Percentiles rank a stretch among this genome's conserved stretches.
phyloP scores from a whole-genome alignment of 2,797 vertebrate genomes.

The Semaprochilodus insignis region DNA sequence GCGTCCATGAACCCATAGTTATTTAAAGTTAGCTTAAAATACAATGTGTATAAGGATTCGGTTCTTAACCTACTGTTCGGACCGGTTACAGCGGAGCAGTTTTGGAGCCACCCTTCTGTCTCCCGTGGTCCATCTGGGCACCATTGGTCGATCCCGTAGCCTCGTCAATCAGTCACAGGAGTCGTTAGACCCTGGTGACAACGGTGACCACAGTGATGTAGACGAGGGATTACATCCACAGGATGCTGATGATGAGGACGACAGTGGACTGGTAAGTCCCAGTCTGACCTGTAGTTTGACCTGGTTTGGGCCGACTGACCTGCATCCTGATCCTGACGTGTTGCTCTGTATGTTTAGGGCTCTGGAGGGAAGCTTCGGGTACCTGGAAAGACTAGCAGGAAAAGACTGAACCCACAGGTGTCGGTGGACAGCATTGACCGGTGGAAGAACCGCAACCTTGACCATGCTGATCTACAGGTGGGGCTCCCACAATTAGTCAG shows the following conservation, averaged over 20 bases:
- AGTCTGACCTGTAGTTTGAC: neutral
- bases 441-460: constrained; percentile 82
- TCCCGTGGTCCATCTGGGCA: constrained; percentile 81
- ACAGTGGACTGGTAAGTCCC: constrained; percentile 81
- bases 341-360: constrained; percentile 62
- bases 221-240: constrained; percentile 80
- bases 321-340: neutral
- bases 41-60: neutral
- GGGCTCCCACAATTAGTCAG: neutral
- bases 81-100: constrained; percentile 74
- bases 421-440: constrained; percentile 87
- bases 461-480: constrained; percentile 80
- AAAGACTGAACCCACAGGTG: constrained; percentile 87
- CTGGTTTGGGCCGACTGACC: neutral
- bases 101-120: constrained; percentile 81
- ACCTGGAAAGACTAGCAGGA: constrained; percentile 86
- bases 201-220: constrained; percentile 82
- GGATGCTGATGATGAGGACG: constrained; percentile 88
- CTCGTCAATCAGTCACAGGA: constrained; percentile 83
- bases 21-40: neutral
- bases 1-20: neutral
- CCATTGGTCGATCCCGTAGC: constrained; percentile 80
- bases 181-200: constrained; percentile 80
- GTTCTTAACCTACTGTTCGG: neutral
- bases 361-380: constrained; percentile 81